Percentiles rank a stretch among this genome's conserved stretches.
phyloP scores from a whole-genome alignment of 2,113 vertebrate species.

The Sinocyclocheilus maitianheensis region DNA sequence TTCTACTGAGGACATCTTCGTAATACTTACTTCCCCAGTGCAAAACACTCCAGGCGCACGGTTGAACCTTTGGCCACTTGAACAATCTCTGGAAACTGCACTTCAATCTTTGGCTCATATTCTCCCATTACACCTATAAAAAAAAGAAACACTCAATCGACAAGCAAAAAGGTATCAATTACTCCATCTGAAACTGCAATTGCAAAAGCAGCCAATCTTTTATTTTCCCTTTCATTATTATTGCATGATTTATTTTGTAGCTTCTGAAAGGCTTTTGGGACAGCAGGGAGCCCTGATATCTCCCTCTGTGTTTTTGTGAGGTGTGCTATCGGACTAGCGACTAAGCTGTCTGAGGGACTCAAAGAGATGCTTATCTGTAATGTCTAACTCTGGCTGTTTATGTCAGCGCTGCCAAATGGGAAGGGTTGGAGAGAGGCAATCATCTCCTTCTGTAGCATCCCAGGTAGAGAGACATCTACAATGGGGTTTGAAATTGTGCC shows the following conservation, averaged over 20 bases:
- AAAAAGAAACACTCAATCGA: conserved; percentile 36
- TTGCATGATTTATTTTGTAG: conserved; percentile 15
- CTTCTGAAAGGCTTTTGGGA: conserved; percentile 57
- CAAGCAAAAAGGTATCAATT: conserved; percentile 18
- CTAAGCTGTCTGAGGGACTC: conserved; percentile 66
- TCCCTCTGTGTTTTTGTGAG: conserved; percentile 62
- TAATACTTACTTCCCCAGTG: conserved; percentile 93
- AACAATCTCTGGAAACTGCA: conserved; percentile 92
- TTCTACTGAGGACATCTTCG: background rate
- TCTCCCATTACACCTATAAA: conserved; percentile 95
- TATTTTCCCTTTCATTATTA: conserved; percentile 49
- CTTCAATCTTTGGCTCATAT: conserved; percentile 99
- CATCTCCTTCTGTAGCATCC: conserved; percentile 58
- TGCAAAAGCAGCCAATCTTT: conserved; percentile 24
- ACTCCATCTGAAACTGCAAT: conserved; percentile 22
- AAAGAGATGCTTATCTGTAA: conserved; percentile 75
- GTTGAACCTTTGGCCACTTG: conserved; percentile 90
- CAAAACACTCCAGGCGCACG: conserved; percentile 94
- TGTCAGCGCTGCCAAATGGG: conserved; percentile 64
- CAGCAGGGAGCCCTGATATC: conserved; percentile 52
- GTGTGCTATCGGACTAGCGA: conserved; percentile 69
- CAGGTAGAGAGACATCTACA: conserved; percentile 26
- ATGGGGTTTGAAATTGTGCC: conserved; percentile 27
- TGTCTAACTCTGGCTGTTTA: conserved; percentile 65
- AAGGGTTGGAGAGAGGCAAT: conserved; percentile 69